Evolutionary conservation across 1,140 invertebrate species (phyloP), one percentile per base, ranked within the genome.

Genomic region (Pomphorhynchus laevis): DNA sequence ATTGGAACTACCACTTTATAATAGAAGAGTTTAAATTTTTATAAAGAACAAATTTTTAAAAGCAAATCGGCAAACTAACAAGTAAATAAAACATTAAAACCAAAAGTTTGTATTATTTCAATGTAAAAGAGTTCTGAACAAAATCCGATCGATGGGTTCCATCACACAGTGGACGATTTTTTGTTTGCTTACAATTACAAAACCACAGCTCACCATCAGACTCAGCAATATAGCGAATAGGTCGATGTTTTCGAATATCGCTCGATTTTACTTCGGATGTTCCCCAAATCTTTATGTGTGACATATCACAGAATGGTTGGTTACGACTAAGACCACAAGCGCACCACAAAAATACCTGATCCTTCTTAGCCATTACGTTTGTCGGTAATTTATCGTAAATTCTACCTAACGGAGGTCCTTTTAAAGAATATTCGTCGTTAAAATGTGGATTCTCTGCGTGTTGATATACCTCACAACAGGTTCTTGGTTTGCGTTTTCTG

Each of bases 161-260:
- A 64, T 98, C 86, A 64, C 86, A 98, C 54, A 91, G 93, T 6
- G 86, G 86, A 48, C 75, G 62, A 49, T 80, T 73, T 32, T 65
- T 64, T 3, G 82, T 84, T 54, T 91, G 82, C 55, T 95, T 95
- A 53, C 86, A 98, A 52, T 86, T 86, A 54, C 86, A 98, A 3
- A 95, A 60, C 75, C 76, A 93, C 52, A 89, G 89, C 12, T 84
- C 72, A 54, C 79, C 79, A 0, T 70, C 72, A 60, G 84, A 69
- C 34, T 68, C 65, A 2, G 86, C 75, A 47, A 62, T 56, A 48
- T 89, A 89, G 41, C 58, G 59, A 11, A 91, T 60, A 1, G 82
- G 82, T 39, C 65, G 49, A 38, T 61, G 48, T 44, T 48, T 49
- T 5, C 42, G 40, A 9, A 42, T 49, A 21, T 45, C 51, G n/a